Percentiles rank a stretch among this genome's conserved stretches.
These are phyloP conservation scores for Tolmerus cingulatus DNA, from an alignment of 2,888 invertebrate genomes.

Conservation along the genomic window DNA sequence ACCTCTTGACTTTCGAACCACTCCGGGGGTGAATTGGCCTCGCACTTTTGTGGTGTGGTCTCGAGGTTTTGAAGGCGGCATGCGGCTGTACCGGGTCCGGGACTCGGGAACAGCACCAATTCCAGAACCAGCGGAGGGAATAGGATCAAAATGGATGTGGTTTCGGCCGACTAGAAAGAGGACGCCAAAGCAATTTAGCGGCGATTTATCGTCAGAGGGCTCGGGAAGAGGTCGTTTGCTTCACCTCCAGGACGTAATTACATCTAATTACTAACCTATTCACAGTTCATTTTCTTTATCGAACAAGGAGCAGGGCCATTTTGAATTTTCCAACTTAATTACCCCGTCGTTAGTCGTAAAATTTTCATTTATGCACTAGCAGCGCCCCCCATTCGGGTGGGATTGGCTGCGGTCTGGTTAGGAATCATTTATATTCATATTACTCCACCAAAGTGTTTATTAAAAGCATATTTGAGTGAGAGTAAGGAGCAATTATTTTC, in stretches of 20 bases:
- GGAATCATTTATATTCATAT: not conserved
- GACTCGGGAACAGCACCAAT: not conserved
- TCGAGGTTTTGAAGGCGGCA: not conserved
- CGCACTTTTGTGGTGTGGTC: not conserved
- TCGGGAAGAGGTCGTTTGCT: not conserved
- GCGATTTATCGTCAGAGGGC: not conserved
- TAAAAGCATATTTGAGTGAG: not conserved
- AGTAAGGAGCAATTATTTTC: not conserved
- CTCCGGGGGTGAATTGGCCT: not conserved
- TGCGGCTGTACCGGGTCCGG: not conserved
- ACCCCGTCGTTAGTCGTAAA: not conserved
- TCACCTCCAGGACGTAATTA: conserved; percentile 22
- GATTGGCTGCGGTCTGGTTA: not conserved
- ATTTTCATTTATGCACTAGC: not conserved
- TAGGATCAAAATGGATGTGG: not conserved
- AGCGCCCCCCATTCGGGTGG: not conserved
- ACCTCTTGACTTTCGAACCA: conserved; percentile 1
- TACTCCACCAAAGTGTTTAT: not conserved
- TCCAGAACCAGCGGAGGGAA: not conserved
- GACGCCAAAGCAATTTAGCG: not conserved
- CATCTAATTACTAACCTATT: conserved; percentile 9
- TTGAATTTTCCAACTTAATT: conserved; percentile 27
- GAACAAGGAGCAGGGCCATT: not conserved
- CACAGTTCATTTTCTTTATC: conserved; percentile 22
- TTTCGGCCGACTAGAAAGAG: not conserved